Evolutionary conservation across 2,797 vertebrate species (phyloP).

Genomic region (Bufotes viridis): DNA sequence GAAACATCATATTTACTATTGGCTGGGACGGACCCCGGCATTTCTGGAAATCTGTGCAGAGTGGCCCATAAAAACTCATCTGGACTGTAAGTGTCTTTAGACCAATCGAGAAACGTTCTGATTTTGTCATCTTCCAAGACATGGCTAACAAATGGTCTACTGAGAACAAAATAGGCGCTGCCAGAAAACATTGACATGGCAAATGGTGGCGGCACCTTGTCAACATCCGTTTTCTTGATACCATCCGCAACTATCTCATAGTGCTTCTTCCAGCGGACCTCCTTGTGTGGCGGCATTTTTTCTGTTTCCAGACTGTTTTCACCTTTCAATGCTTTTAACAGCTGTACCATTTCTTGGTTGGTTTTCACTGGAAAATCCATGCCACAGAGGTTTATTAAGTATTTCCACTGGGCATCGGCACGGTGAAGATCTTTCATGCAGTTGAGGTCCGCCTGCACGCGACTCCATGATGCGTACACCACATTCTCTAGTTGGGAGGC

Average conservation of each 20-base stretch:
- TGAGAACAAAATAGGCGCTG: constrained; percentile 87
- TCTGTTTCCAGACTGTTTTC: constrained; percentile 87
- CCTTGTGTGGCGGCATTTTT: constrained; percentile 76
- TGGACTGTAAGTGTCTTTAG: constrained; percentile 87
- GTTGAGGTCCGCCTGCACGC: constrained; percentile 91
- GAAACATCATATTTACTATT: constrained; percentile 81
- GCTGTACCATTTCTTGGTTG: constrained; percentile 86
- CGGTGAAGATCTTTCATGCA: constrained; percentile 88
- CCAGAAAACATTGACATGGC: constrained; percentile 81
- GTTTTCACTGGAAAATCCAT: constrained; percentile 92
- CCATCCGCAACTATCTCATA: constrained; percentile 72
- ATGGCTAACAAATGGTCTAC: constrained; percentile 75
- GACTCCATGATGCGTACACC: constrained; percentile 84
- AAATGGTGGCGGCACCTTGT: constrained; percentile 78
- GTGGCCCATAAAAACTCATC: constrained; percentile 92
- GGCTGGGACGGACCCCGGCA: constrained; percentile 78
- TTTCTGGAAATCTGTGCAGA: constrained; percentile 83
- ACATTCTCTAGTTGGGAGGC: constrained; percentile 79
- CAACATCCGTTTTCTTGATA: constrained; percentile 69
- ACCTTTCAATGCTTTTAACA: constrained; percentile 77
- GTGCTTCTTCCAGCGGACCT: constrained; percentile 75
- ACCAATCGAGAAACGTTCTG: constrained; percentile 80
- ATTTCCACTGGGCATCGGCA: constrained; percentile 79
- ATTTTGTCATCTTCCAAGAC: constrained; percentile 76
- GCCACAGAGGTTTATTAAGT: constrained; percentile 89